A percentile compares a stretch with the other conserved stretches of the same genome.
Evolutionary conservation across 2,797 vertebrate genomes (phyloP).

Genomic region (Enoplosus armatus): DNA sequence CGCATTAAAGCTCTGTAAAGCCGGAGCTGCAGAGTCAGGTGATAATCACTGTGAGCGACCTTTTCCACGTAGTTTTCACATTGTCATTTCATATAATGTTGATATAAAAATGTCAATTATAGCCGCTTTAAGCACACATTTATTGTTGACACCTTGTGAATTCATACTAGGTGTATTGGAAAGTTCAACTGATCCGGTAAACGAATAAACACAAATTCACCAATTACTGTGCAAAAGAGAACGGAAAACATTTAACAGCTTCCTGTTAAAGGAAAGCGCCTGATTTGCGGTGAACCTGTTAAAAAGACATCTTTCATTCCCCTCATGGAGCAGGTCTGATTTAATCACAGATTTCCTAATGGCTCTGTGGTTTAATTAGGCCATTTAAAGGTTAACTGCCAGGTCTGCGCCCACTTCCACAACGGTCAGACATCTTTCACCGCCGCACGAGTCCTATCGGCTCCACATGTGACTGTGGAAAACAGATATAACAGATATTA

Average conservation of each 20-base stretch:
- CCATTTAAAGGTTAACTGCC: slow-evolving; percentile 82
- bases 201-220: slow-evolving; percentile 12
- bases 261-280: background rate
- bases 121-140: background rate
- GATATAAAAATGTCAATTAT: background rate
- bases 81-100: background rate
- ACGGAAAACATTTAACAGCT: background rate
- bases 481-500: slow-evolving; percentile 10
- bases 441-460: slow-evolving; percentile 12
- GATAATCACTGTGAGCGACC: background rate
- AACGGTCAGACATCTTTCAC: slow-evolving; percentile 56
- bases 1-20: background rate
- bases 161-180: too few relatives aligned
- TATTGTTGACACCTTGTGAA: too few relatives aligned
- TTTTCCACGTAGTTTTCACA: too few relatives aligned
- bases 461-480: slow-evolving; percentile 2
- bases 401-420: slow-evolving; percentile 60
- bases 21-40: background rate
- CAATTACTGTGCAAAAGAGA: background rate
- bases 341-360: slow-evolving; percentile 74
- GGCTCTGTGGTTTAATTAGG: slow-evolving; percentile 77
- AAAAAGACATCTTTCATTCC: slow-evolving; percentile 55
- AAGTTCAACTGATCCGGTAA: background rate
- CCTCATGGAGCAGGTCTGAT: slow-evolving; percentile 55
- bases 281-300: slow-evolving; percentile 35